Evolutionary conservation across 1,140 invertebrate genomes (phyloP).

Genomic region (Drosophila athabasca): DNA sequence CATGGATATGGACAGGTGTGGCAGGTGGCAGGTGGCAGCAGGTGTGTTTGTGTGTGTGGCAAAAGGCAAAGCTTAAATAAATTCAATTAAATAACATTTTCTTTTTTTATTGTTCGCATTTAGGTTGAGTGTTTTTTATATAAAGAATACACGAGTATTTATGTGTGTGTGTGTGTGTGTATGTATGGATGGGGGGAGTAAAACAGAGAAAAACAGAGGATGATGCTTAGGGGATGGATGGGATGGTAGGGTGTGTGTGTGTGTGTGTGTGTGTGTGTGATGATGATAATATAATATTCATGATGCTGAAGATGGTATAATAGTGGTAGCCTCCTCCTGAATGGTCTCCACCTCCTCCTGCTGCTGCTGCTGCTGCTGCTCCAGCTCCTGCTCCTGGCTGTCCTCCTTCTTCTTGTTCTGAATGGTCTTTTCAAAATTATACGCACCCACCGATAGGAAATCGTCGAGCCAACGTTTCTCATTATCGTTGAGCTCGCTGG

Average conservation of each 20-base stretch:
- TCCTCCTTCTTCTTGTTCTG: constrained; percentile 41
- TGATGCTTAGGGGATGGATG: constrained; percentile 5
- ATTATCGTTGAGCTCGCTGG: constrained; percentile 75
- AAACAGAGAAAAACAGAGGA: constrained; percentile 20
- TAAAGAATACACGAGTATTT: constrained; percentile 54
- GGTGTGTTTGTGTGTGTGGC: constrained; percentile 28
- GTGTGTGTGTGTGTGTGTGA: constrained; percentile 20
- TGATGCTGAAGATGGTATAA: constrained; percentile 57
- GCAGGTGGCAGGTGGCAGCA: constrained; percentile 4
- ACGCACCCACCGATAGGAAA: constrained; percentile 78
- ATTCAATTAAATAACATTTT: constrained; percentile 83
- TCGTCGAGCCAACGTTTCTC: constrained; percentile 82
- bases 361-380: constrained; percentile 32
- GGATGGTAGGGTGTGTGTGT: constrained; percentile 14
- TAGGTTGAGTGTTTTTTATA: constrained; percentile 43
- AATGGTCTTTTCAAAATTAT: constrained; percentile 73
- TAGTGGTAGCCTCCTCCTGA: constrained; percentile 49
- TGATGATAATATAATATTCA: constrained; percentile 50
- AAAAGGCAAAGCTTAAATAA: constrained; percentile 78
- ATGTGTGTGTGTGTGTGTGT: constrained; percentile 18
- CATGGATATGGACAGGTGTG: constrained; percentile 11
- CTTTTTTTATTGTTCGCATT: constrained; percentile 75
- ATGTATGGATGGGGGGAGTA: too few relatives aligned
- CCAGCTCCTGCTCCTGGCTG: constrained; percentile 42
- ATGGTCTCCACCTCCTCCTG: constrained; percentile 34